Percentiles rank a stretch among this genome's conserved stretches.
These are phyloP conservation scores for Onychorhynchus coronatus DNA, from an alignment of 2,113 vertebrate genomes.

Conservation along the genomic window DNA sequence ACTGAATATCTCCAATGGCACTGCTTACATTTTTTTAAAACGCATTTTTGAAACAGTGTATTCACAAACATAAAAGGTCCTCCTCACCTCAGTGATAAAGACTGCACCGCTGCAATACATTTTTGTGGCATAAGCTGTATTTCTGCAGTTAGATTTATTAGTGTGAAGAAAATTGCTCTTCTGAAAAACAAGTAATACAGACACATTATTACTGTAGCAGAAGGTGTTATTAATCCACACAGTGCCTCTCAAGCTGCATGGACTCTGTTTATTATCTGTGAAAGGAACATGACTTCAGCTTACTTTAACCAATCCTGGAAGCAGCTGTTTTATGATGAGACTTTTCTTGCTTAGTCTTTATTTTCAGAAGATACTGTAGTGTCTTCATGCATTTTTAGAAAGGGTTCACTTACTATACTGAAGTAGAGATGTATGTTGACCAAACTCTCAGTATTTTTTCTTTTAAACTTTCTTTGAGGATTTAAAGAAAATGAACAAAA, in stretches of 20 bases:
- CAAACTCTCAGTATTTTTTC: neutral
- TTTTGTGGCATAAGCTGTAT: constrained; percentile 25
- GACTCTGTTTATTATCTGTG: neutral
- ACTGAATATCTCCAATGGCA: neutral
- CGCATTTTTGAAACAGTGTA: neutral
- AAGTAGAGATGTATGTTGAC: neutral
- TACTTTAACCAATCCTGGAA: neutral
- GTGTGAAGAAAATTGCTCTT: constrained; percentile 38
- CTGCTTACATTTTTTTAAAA: neutral
- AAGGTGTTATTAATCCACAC: constrained; percentile 21
- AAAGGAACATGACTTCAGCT: neutral
- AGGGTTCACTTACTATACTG: neutral
- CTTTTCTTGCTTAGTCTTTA: neutral
- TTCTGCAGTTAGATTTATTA: constrained; percentile 60
- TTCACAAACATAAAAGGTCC: constrained; percentile 32
- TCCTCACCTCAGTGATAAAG: constrained; percentile 4
- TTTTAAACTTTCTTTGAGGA: neutral
- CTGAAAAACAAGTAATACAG: constrained; percentile 34
- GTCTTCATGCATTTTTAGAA: neutral
- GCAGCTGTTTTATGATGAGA: neutral
- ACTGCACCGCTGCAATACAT: neutral
- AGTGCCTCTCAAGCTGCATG: neutral
- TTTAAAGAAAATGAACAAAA: neutral
- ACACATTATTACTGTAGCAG: constrained; percentile 28
- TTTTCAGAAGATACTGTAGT: neutral